Conservation (phyloP, 2,888 invertebrate species). For the Xanthia togata region DNA sequence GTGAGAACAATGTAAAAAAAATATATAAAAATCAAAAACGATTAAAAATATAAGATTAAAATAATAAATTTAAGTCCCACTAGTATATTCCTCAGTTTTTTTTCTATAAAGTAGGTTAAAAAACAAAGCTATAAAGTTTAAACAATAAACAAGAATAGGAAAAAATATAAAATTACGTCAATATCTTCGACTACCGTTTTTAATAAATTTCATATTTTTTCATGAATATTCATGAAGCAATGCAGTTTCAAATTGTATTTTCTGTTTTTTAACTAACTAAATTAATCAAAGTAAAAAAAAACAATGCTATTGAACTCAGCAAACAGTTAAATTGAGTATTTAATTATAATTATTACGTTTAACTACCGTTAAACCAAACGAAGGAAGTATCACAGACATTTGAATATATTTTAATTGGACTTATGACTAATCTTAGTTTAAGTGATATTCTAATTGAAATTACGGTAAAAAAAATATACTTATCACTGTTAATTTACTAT, state of each 20-base stretch:
- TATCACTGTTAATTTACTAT: neutral
- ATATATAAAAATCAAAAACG: no score
- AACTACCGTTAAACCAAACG: slow-evolving; percentile 54
- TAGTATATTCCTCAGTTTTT: no score
- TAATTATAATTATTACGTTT: slow-evolving; percentile 32
- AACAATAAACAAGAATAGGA: slow-evolving; percentile 2
- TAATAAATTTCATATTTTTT: slow-evolving; percentile 30
- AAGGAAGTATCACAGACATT: slow-evolving; percentile 51
- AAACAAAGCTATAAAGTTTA: slow-evolving; percentile 2
- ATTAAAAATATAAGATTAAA: no score
- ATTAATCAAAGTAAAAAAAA: neutral
- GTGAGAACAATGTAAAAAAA: no score
- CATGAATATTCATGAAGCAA: slow-evolving; percentile 26
- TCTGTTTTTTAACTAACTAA: neutral
- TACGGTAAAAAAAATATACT: slow-evolving; percentile 31
- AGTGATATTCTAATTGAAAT: slow-evolving; percentile 44
- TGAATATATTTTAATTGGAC: slow-evolving; percentile 51
- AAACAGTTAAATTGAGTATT: slow-evolving; percentile 36
- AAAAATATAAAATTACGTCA: slow-evolving; percentile 22
- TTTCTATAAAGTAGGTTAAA: neutral
- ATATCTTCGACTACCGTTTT: slow-evolving; percentile 13
- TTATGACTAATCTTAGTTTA: slow-evolving; percentile 42
- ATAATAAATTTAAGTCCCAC: no score
- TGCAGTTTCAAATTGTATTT: no score
- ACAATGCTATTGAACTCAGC: slow-evolving; percentile 54